These are phyloP conservation scores for Musca domestica DNA, from an alignment of 1,140 invertebrate species.

Conservation along the genomic window DNA sequence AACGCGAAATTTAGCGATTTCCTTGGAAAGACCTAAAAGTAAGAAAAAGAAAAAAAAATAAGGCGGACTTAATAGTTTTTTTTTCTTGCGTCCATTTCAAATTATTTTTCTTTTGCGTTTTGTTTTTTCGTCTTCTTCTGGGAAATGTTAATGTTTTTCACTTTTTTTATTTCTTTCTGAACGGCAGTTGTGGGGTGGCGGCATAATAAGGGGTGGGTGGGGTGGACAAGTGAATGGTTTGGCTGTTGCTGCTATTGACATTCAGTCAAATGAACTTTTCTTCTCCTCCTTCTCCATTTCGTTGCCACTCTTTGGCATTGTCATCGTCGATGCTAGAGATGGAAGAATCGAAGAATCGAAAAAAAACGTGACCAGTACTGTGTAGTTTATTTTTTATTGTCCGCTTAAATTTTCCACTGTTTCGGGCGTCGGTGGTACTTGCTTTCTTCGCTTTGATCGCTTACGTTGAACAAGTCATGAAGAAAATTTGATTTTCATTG, in stretches of 20 bases:
- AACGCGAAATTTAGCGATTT: no score
- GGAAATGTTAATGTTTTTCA: no score
- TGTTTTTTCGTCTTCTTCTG: no score
- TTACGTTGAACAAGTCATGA: conserved; percentile 16
- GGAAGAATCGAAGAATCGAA: neutral
- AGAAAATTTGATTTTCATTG: conserved; percentile 31
- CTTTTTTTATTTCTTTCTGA: no score
- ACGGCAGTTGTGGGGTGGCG: no score
- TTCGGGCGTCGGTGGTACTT: neutral
- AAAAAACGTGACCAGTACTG: conserved; percentile 9
- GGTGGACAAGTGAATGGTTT: no score
- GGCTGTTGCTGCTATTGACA: neutral
- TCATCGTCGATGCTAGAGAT: neutral
- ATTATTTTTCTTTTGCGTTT: no score
- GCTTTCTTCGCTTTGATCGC: neutral
- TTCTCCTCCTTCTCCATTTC: neutral
- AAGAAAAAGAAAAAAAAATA: no score
- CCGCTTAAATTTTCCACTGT: neutral
- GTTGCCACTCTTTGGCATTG: neutral
- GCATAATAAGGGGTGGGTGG: no score
- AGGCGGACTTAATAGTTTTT: no score
- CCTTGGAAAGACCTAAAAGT: no score
- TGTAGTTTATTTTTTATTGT: conserved; percentile 1
- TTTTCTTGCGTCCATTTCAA: no score
- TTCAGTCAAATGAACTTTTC: conserved; percentile 4